These are phyloP conservation scores for Andrena cerasifolii DNA, from an alignment of 1,140 invertebrate genomes.

Conservation along the genomic window DNA sequence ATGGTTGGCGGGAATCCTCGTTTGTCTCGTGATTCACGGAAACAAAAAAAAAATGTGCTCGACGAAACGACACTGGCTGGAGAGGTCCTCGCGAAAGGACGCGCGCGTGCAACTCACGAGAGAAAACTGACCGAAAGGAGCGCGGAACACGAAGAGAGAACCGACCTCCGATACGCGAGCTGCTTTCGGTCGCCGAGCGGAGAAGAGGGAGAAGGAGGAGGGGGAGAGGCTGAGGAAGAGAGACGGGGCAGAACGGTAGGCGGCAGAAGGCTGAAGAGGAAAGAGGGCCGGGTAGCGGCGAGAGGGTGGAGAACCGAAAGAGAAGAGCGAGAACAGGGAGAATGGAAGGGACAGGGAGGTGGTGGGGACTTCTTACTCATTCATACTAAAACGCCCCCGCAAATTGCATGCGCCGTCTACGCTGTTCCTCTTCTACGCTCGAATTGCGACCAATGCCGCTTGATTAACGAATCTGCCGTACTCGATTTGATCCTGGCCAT, in stretches of 20 bases:
- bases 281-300: conserved; percentile 43
- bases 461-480: conserved; percentile 54
- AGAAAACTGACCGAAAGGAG: conserved; percentile 78
- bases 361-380: conserved; percentile 76
- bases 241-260: neutral
- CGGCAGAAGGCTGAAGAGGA: neutral
- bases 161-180: conserved; percentile 68
- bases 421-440: conserved; percentile 35
- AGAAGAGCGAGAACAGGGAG: conserved; percentile 40
- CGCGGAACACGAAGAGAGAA: conserved; percentile 67
- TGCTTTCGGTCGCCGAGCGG: conserved; percentile 54
- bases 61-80: conserved; percentile 26
- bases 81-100: conserved; percentile 56
- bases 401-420: conserved; percentile 61
- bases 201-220: conserved; percentile 37
- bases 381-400: conserved; percentile 78
- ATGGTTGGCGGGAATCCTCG: neutral
- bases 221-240: neutral
- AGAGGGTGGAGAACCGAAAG: conserved; percentile 61
- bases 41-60: too few species aligned
- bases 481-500: neutral
- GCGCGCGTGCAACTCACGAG: conserved; percentile 60
- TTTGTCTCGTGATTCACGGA: conserved; percentile 35
- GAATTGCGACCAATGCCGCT: conserved; percentile 39
- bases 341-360: conserved; percentile 45